A percentile compares a stretch with the other conserved stretches of the same genome.
phyloP scores from a whole-genome alignment of 1,140 invertebrate species.

The Drosophila mojavensis region DNA sequence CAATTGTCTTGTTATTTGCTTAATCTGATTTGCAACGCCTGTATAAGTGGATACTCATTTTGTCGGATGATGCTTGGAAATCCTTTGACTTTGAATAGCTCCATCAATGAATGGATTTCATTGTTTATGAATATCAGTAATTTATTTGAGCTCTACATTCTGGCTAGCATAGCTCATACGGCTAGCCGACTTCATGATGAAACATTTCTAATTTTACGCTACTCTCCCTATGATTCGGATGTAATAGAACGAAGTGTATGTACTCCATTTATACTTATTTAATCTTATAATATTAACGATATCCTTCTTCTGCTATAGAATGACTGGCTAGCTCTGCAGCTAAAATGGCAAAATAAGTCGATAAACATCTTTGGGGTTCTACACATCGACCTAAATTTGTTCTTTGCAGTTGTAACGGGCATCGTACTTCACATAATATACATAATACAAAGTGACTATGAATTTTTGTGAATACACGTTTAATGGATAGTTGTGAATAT shows the following conservation, averaged over 20 bases:
- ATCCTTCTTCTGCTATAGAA: constrained; percentile 5
- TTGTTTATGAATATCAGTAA: neutral
- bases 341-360: constrained; percentile 37
- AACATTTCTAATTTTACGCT: neutral
- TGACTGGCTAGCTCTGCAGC: constrained; percentile 44
- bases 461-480: constrained; percentile 5
- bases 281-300: neutral
- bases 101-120: neutral
- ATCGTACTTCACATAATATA: constrained; percentile 40
- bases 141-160: neutral
- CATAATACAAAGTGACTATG: constrained; percentile 52
- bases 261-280: neutral
- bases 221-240: neutral
- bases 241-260: constrained; percentile 47
- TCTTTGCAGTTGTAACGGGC: constrained; percentile 11
- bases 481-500: too few species aligned
- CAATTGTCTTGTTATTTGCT: neutral
- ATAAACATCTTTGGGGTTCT: constrained; percentile 31
- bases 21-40: neutral
- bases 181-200: neutral
- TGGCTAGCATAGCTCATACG: neutral
- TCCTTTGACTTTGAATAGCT: neutral
- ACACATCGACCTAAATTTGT: constrained; percentile 24
- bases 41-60: neutral
- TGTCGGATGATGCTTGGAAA: neutral